Evolutionary conservation across 2,113 vertebrate species (phyloP).

Genomic region (Climacteris rufus): DNA sequence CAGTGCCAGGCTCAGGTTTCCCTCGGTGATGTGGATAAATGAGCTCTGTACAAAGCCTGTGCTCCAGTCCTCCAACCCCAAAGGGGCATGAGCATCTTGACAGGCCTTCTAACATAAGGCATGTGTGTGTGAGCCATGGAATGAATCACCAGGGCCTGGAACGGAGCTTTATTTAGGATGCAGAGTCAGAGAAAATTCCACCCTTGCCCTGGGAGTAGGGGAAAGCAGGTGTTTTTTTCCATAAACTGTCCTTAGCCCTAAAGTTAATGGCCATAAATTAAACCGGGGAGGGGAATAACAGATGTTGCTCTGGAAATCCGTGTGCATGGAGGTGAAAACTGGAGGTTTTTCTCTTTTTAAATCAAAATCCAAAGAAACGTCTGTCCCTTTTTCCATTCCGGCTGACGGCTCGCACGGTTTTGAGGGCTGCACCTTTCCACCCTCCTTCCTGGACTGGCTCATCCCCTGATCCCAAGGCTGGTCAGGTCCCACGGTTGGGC

Average conservation of each 20-base stretch:
- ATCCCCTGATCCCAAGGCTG: too few relatives aligned
- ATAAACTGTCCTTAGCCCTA: slow-evolving; percentile 65
- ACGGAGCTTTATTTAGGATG: slow-evolving; percentile 54
- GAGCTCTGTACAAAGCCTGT: neutral
- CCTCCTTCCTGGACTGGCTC: neutral
- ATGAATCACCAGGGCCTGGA: slow-evolving; percentile 56
- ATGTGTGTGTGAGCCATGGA: slow-evolving; percentile 14
- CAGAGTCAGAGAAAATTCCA: slow-evolving; percentile 61
- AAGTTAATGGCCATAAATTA: slow-evolving; percentile 58
- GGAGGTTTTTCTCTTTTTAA: neutral
- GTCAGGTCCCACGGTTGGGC: rapidly evolving
- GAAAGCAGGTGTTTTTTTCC: slow-evolving; percentile 72
- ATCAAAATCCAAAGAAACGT: neutral
- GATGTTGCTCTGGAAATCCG: slow-evolving; percentile 37
- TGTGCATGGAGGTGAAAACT: neutral
- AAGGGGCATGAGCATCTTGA: slow-evolving; percentile 33
- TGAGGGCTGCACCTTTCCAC: neutral
- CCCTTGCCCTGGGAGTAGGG: slow-evolving; percentile 43
- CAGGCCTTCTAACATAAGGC: slow-evolving; percentile 59
- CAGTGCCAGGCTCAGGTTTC: neutral
- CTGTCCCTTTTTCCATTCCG: neutral
- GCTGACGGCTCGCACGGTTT: neutral
- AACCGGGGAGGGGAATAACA: neutral
- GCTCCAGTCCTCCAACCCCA: neutral
- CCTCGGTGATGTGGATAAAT: neutral